A percentile compares a stretch with the other conserved stretches of the same genome.
These are phyloP conservation scores for Falcunculus frontatus DNA, from an alignment of 2,113 vertebrate species.

Conservation along the genomic window DNA sequence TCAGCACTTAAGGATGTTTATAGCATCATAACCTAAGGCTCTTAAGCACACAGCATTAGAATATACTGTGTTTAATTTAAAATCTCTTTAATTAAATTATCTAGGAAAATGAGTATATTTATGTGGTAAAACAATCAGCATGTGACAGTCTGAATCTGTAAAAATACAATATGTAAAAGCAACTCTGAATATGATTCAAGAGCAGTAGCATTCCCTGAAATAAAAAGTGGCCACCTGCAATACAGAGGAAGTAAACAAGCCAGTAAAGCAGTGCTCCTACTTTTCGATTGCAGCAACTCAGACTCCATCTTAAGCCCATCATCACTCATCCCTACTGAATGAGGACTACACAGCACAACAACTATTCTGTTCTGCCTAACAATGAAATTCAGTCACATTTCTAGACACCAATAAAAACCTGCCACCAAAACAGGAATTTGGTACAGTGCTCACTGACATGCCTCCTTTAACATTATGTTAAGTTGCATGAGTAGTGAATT, in stretches of 20 bases:
- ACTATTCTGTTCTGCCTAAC: not conserved
- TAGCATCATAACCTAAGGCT: not conserved
- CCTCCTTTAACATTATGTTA: not conserved
- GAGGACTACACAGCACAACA: not conserved
- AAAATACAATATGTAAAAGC: not conserved
- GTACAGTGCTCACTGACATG: not conserved
- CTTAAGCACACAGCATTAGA: not conserved
- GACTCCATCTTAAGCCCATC: constrained; percentile 54
- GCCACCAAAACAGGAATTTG: not conserved
- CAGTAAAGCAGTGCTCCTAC: not conserved
- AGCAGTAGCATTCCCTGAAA: not conserved
- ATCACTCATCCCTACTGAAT: constrained; percentile 19
- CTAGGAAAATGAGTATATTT: not conserved
- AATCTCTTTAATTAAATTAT: not conserved
- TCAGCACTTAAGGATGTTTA: not conserved
- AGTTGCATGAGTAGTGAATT: not conserved
- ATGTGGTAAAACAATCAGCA: not conserved
- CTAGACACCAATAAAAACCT: not conserved
- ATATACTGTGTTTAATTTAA: not conserved
- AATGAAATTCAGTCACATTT: not conserved
- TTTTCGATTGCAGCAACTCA: not conserved
- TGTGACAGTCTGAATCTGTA: not conserved
- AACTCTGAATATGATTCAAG: not conserved
- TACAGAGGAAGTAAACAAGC: constrained; percentile 13
- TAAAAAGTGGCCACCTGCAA: not conserved